Evolutionary conservation across 2,113 vertebrate species (phyloP).

Genomic region (Chunga burmeisteri): DNA sequence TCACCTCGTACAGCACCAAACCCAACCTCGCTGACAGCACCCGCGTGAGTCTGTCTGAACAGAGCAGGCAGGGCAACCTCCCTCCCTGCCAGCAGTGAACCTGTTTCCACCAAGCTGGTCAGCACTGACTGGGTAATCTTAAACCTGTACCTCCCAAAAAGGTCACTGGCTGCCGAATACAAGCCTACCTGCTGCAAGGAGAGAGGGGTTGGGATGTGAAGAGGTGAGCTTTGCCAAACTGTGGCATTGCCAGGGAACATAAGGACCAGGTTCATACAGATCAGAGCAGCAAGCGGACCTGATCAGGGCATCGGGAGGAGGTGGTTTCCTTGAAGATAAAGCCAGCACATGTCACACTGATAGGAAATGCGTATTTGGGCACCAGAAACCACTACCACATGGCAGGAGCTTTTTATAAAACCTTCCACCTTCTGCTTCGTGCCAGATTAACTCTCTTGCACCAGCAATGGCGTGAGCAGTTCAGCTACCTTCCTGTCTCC

Average conservation of each 20-base stretch:
- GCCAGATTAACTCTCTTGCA: background rate
- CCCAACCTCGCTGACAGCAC: background rate
- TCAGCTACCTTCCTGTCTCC: background rate
- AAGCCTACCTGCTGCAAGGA: background rate
- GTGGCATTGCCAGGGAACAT: background rate
- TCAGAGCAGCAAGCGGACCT: background rate
- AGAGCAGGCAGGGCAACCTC: rapidly evolving
- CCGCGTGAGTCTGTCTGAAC: background rate
- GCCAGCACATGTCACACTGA: background rate
- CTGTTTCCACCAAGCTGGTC: background rate
- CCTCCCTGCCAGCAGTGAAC: background rate
- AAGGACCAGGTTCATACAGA: background rate
- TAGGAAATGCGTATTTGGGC: background rate
- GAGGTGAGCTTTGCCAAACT: background rate
- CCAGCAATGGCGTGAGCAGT: background rate
- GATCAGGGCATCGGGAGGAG: background rate
- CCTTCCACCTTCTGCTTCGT: background rate
- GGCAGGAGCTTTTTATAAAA: slow-evolving; percentile 28
- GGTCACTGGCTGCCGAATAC: background rate
- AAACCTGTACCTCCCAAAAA: background rate
- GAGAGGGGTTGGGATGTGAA: background rate
- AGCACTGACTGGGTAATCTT: background rate
- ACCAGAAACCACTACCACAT: background rate
- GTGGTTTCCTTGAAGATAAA: background rate
- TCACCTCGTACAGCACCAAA: background rate